Percentiles rank a stretch among this genome's conserved stretches.
phyloP scores from a whole-genome alignment of 2,113 vertebrate species.

The Perca fluviatilis region DNA sequence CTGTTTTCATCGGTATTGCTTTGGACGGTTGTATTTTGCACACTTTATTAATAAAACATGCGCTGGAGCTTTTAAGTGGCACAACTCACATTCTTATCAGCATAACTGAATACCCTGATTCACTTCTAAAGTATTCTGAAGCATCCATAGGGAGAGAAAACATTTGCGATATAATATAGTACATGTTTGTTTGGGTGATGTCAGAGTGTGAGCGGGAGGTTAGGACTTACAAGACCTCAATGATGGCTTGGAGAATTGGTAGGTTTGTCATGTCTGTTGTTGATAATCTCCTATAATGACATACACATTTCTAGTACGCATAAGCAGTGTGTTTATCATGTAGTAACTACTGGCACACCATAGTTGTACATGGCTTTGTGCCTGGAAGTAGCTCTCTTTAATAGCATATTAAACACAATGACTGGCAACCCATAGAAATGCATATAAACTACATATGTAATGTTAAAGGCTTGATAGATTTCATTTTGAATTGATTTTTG shows the following conservation, averaged over 20 bases:
- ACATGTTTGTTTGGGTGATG: constrained; percentile 28
- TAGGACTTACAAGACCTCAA: neutral
- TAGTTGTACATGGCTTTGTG: neutral
- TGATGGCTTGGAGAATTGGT: neutral
- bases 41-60: constrained; percentile 60
- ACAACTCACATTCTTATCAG: constrained; percentile 50
- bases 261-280: neutral
- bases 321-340: neutral
- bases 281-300: neutral
- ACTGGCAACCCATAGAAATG: neutral
- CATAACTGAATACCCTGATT: constrained; percentile 35
- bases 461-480: neutral
- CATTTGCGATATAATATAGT: constrained; percentile 2
- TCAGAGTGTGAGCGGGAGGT: neutral
- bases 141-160: constrained; percentile 32
- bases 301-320: neutral
- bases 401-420: constrained; percentile 1
- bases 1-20: constrained; percentile 27
- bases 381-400: neutral
- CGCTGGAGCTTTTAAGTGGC: constrained; percentile 50
- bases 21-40: constrained; percentile 22
- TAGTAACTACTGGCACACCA: neutral
- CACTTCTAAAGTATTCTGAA: constrained; percentile 26
- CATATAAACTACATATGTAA: neutral
- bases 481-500: neutral